Evolutionary conservation across 2,113 vertebrate species (phyloP), one percentile per base, ranked within the genome.

Genomic region (Asarcornis scutulata): DNA sequence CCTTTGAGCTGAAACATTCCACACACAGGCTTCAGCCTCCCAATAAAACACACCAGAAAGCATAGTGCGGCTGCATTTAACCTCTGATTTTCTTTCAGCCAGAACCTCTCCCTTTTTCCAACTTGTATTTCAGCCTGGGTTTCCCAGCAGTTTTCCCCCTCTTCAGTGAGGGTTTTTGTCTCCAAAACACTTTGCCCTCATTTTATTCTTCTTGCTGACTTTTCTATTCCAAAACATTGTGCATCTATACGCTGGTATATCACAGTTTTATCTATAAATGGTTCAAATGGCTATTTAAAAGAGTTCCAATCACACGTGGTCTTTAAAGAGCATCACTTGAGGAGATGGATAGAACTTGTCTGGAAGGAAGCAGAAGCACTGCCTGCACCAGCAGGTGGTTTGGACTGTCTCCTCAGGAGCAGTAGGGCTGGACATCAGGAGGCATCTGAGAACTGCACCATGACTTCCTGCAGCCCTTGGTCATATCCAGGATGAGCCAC

Each of bases 1-100:
- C n/a, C 83, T 91, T 91, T 2, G 3, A 95, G 73, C 55, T 11
- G 4, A 93, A 88, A 67, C 91, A 92, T 91, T 96, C 87, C 89
- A 88, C 1, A 11, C 34, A 26, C 36, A 50, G 27, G 13, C 59
- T 80, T 59, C 34, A 85, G 74, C 53, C 71, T 92, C 88, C 62
- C 91, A 86, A 73, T 87, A 96, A 93, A 93, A 83, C 50, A 78
- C 73, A 42, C 21, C 80, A 73, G 73, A 87, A 52, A 1, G 1
- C 26, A 68, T 77, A 77, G 38, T 3, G 53, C 48, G 0, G 44
- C 77, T 89, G 63, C 72, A 56, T 83, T 46, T 67, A 55, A 87
- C 60, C 44, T 73, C 71, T 60, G 48, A 12, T 46, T 68, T 88
- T 69, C 66, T 60, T 94, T 66, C 74, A 36, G 32, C 75, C 62